These are phyloP conservation scores for Florisuga fusca DNA, from an alignment of 2,797 vertebrate genomes.

Conservation along the genomic window DNA sequence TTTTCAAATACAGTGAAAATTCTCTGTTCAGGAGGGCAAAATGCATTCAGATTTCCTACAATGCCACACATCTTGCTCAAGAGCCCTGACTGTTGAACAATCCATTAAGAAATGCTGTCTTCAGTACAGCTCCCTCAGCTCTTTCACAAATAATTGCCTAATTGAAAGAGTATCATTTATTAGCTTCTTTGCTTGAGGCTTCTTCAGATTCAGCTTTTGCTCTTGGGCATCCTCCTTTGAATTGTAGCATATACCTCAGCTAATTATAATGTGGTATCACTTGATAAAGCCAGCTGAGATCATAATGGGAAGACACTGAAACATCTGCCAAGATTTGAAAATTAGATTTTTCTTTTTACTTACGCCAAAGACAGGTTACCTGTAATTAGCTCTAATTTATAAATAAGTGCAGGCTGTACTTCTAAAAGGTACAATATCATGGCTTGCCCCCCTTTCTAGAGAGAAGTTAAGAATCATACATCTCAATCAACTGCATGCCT, in stretches of 20 bases:
- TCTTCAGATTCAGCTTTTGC: conserved; percentile 52
- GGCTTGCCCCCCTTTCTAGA: conserved; percentile 41
- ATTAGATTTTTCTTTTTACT: conserved; percentile 52
- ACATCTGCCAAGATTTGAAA: conserved; percentile 69
- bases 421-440: conserved; percentile 64
- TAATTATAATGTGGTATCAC: conserved; percentile 76
- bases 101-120: conserved; percentile 49
- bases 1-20: not conserved
- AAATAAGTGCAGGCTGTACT: conserved; percentile 73
- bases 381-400: conserved; percentile 82
- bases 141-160: conserved; percentile 66
- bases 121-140: conserved; percentile 49
- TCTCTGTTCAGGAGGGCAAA: not conserved
- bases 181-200: conserved; percentile 65
- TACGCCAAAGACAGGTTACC: conserved; percentile 73
- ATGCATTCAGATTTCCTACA: not conserved
- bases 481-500: conserved; percentile 18
- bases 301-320: conserved; percentile 68
- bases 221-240: conserved; percentile 65
- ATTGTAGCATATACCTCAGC: conserved; percentile 60
- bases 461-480: conserved; percentile 27
- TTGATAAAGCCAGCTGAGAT: conserved; percentile 77
- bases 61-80: conserved; percentile 18
- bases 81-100: conserved; percentile 26
- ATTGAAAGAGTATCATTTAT: conserved; percentile 68